Percentiles rank a stretch among this genome's conserved stretches.
Conservation (phyloP, 2,888 invertebrate genomes). For the Pseudanteris insignis region DNA sequence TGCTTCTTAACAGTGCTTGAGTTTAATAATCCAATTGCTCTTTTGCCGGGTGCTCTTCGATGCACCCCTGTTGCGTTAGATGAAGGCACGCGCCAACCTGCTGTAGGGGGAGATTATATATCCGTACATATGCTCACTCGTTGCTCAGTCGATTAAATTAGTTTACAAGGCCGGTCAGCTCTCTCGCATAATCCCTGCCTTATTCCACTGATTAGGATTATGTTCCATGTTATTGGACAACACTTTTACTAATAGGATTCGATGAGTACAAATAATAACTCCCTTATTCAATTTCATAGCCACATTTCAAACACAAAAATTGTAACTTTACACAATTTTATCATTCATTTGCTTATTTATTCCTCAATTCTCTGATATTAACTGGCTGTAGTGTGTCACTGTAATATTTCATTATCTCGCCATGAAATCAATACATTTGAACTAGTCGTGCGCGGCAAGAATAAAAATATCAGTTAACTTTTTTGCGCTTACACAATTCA, state of each 20-base stretch:
- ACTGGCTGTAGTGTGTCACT: neutral
- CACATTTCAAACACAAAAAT: too few relatives aligned
- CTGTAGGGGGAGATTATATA: slow-evolving; percentile 38
- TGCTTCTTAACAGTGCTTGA: slow-evolving; percentile 31
- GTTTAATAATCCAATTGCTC: slow-evolving; percentile 52
- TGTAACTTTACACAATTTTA: too few relatives aligned
- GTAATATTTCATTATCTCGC: too few relatives aligned
- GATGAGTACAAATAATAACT: too few relatives aligned
- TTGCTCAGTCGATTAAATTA: slow-evolving; percentile 47
- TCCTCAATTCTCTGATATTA: too few relatives aligned
- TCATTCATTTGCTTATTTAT: too few relatives aligned
- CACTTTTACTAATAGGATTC: slow-evolving; percentile 18
- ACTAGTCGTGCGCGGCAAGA: too few relatives aligned
- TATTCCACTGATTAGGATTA: slow-evolving; percentile 34
- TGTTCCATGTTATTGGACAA: slow-evolving; percentile 28
- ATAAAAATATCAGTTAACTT: too few relatives aligned
- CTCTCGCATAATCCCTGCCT: slow-evolving; percentile 36
- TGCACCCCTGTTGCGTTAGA: slow-evolving; percentile 36
- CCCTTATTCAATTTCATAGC: too few relatives aligned
- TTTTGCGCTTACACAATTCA: too few relatives aligned
- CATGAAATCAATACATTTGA: too few relatives aligned
- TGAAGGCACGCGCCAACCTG: slow-evolving; percentile 49
- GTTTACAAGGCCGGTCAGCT: slow-evolving; percentile 45
- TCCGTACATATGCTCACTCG: slow-evolving; percentile 40
- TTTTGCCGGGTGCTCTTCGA: slow-evolving; percentile 44